Conservation (phyloP, 2,888 invertebrate species). For the Cephus pygmeus region DNA sequence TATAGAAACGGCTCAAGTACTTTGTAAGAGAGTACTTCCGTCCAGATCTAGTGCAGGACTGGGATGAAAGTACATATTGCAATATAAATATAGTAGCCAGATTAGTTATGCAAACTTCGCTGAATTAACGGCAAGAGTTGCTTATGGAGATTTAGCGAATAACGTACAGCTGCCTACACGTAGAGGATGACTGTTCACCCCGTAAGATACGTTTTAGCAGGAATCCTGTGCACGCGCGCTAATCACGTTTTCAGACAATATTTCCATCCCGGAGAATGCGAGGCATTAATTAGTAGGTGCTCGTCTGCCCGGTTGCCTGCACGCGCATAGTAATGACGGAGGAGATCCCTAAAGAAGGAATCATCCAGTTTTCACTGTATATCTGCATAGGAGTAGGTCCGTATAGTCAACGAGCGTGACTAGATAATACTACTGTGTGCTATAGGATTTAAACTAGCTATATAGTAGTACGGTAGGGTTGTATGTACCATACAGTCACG, state of each 20-base stretch:
- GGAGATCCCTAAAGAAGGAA: not conserved
- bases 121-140: not conserved
- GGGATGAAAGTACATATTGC: not conserved
- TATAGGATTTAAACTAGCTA: no score
- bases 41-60: not conserved
- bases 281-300: not conserved
- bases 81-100: not conserved
- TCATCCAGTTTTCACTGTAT: not conserved
- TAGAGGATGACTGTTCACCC: not conserved
- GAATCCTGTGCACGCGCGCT: not conserved
- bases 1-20: not conserved
- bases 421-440: not conserved
- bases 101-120: not conserved
- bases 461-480: not conserved
- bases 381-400: no score
- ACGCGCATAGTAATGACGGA: not conserved
- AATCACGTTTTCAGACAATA: not conserved
- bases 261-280: not conserved
- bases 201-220: not conserved
- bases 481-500: not conserved
- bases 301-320: not conserved
- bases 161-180: not conserved
- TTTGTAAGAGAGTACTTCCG: not conserved
- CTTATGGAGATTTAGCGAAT: slow-evolving; percentile 2
- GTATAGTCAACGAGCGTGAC: no score